Evolutionary conservation across 1,140 invertebrate species (phyloP), one percentile per base, ranked within the genome.

Genomic region (Hestina assimilis): DNA sequence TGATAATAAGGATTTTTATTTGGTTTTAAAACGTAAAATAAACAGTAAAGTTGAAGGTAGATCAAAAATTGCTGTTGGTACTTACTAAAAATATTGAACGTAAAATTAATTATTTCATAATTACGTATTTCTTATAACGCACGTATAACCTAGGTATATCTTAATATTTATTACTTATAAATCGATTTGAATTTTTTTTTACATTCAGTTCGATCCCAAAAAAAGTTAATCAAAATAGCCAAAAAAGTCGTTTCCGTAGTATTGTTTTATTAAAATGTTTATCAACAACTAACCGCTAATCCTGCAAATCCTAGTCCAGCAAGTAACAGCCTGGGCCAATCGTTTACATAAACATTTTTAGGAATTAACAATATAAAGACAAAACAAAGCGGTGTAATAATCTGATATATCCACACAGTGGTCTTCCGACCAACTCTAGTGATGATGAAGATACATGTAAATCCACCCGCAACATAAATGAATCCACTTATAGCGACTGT

Each of bases 401-500:
- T 42, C 74, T 94, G 92, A 23, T 92, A 92, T 6, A 89, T 58
- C 20, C 92, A 90, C 17, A 94, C 71, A 1, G 93, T 92, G 0
- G 84, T 80, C 64, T 89, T 92, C 24, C 94, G 83, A 0, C 93
- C 93, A 15, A 92, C 75, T 50, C 77, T 90, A 58, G 92, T 91
- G 71, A 94, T 90, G 1, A 92, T 77, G 59, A 90, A 90, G 29
- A 93, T 90, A 8, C 92, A 92, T 4, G 92, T 48, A 1, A 93
- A 74, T 3, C 92, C 92, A 3, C 93, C 93, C 1, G 93, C 92
- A 24, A 93, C 81, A 43, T 92, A 92, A 45, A 94, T 79, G 0
- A 74, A 35, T 20, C 92, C 92, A 19, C 91, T 93, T 1, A 93
- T 59, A 1, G 92, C 89, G n/a, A 94, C 92, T 64, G 93, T 94